Base-by-base conservation (phyloP, 1,140 invertebrate genomes). In the Dendrolimus kikuchii region DNA sequence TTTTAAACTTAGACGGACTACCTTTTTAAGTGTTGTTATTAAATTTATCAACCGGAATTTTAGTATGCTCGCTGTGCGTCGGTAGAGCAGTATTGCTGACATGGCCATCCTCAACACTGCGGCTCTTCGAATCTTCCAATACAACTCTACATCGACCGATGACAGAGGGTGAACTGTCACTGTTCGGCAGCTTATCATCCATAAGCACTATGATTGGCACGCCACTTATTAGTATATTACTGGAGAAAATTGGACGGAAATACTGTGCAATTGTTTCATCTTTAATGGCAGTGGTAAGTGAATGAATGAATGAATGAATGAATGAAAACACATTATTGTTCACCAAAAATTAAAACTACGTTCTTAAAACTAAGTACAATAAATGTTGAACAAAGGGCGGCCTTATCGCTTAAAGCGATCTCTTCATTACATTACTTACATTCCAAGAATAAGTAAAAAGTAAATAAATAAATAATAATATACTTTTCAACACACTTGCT, bases 241-340 rank as follows among this genome's bases (percentile, higher is more conserved):
- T 82, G 7, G 77, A 84, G 36, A 55, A 48, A 5, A 43, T 84
- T 5, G 81, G 81, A 4, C 58, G 78, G 47, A 84, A 81, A 40
- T 52, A 71, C 23, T 66, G 57, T n/a, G 58, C 65, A 7, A 40
- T 79, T 2, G 0, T 66, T 3, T 65, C 68, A 36, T 55, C 62
- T 10, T 4, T 72, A 6, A 44, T 53, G 8, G 67, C 68, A 64
- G 56, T 73, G 60, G 75, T 78, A 53, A 73, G 66, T 69, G 8
- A 5, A 5, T 42, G 7, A 23, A 4, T 39, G n/a, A n/a, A n/a
- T n/a, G n/a, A n/a, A n/a, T n/a, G n/a, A n/a, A n/a, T n/a, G n/a
- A n/a, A n/a, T n/a, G n/a, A n/a, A n/a, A n/a, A n/a, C n/a, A n/a
- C n/a, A n/a, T n/a, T n/a, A n/a, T n/a, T n/a, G n/a, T n/a, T n/a